Percentiles rank a stretch among this genome's conserved stretches.
Conservation (phyloP, 1,140 invertebrate genomes). For the Nasonia giraulti region DNA sequence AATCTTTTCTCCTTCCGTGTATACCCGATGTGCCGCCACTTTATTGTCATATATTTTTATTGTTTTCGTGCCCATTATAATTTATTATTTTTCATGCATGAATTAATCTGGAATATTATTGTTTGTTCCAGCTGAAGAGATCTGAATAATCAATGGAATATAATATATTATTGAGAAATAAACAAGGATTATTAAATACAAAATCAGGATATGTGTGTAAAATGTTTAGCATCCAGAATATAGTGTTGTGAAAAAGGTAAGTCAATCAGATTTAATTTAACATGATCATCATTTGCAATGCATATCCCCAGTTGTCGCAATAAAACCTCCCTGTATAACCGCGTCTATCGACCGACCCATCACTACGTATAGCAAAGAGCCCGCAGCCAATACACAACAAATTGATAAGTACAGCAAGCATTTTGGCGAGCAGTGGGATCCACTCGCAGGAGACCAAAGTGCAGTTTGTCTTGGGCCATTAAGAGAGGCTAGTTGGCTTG, state of each 20-base stretch:
- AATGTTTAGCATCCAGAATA: too few relatives aligned
- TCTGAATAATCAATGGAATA: too few relatives aligned
- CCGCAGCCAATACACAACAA: neutral
- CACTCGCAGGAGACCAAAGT: constrained; percentile 41
- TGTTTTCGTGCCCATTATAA: neutral
- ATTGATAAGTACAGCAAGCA: constrained; percentile 14
- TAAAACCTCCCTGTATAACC: neutral
- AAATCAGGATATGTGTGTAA: too few relatives aligned
- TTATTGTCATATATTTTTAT: neutral
- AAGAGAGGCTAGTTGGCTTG: constrained; percentile 73
- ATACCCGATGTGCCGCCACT: too few relatives aligned
- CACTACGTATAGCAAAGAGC: neutral
- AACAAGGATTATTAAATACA: too few relatives aligned
- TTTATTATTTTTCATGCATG: neutral
- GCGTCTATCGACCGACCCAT: neutral
- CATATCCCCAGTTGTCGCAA: neutral
- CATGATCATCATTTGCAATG: neutral
- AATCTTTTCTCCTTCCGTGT: constrained; percentile 21
- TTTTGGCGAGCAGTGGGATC: neutral
- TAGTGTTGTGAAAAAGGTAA: too few relatives aligned
- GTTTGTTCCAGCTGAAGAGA: too few relatives aligned
- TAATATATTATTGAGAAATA: too few relatives aligned
- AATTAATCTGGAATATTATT: too few relatives aligned
- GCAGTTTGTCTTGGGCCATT: constrained; percentile 75
- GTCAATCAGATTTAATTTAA: neutral